Base-by-base conservation (phyloP, 1,140 invertebrate species). In the Neocloeon triangulifer region DNA sequence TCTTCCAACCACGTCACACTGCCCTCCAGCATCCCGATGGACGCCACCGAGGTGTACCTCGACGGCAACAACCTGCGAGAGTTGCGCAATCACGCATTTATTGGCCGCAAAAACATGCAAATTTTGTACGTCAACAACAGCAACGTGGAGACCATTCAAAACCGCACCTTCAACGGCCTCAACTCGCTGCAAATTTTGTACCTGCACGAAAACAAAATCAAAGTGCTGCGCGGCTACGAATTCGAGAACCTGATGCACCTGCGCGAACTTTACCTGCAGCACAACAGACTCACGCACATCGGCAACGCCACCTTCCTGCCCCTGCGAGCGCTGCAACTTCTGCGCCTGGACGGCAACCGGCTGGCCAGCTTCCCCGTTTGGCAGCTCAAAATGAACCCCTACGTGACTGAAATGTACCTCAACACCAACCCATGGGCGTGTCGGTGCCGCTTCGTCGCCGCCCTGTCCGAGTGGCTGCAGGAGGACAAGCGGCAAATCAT, bases 161-260 rank as follows among this genome's bases (percentile, higher is more conserved):
- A 92, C 49, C 69, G 79, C 40, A 89, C 85, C 2, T 92, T 91
- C 54, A 85, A 86, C 45, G 81, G 84, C 7, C 54, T 91, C 28
- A 73, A 72, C 41, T 66, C 74, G 27, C 56, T 92, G 30, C 68
- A 79, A 53, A 65, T 68, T 25, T 56, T 92, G 1, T 80, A 91
- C 50, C 58, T 92, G 25, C 77, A 85, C 43, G 69, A 84, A 47
- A 92, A 92, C 53, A 62, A 65, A 30, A 59, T 92, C 19, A 64
- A 59, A 29, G 65, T 72, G 36, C 55, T 92, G 6, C 71, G 79
- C 39, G 85, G 85, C 8, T 86, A 72, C 50, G 85, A 92, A 53
- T 89, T 92, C 47, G 80, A 85, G 43, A 73, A 80, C 47, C 52
- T 92, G 12, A 62, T 63, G 4, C 67, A 75, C 36, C 50, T 91